Conservation (phyloP, 2,888 invertebrate species). For the Lapara coniferarum region DNA sequence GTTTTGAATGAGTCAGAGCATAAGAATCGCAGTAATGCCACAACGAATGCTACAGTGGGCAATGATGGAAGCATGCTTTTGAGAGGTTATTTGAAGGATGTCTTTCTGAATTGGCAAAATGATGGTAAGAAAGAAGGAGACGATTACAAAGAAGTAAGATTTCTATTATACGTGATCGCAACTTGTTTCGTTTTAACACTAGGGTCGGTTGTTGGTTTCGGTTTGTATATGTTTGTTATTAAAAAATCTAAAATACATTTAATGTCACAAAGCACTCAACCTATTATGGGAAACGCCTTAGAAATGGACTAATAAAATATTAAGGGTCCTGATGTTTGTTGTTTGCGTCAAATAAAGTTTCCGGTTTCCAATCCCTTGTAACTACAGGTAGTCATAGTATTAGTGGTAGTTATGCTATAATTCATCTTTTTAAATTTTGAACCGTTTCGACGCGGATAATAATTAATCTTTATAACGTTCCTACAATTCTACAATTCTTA, state of each 20-base stretch:
- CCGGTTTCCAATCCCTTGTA: too few species aligned
- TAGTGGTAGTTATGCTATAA: too few species aligned
- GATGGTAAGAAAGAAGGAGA: not conserved
- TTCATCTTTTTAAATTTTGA: too few species aligned
- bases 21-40: conserved; percentile 1
- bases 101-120: conserved; percentile 6
- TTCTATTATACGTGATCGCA: conserved; percentile 18
- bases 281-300: conserved; percentile 32
- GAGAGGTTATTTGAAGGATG: conserved; percentile 5
- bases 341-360: not conserved
- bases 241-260: not conserved
- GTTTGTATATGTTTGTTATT: conserved; percentile 10
- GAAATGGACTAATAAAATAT: conserved; percentile 23
- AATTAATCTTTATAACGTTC: too few species aligned
- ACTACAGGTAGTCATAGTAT: too few species aligned
- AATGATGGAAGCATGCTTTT: not conserved
- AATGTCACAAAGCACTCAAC: conserved; percentile 22
- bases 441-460: too few species aligned
- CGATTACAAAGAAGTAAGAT: conserved; percentile 3
- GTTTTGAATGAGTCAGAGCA: conserved; percentile 3
- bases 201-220: not conserved
- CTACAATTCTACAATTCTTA: too few species aligned
- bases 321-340: not conserved
- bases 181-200: conserved; percentile 18
- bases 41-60: not conserved